Conservation (phyloP, 2,797 vertebrate genomes). For the Propithecus perrieri region DNA sequence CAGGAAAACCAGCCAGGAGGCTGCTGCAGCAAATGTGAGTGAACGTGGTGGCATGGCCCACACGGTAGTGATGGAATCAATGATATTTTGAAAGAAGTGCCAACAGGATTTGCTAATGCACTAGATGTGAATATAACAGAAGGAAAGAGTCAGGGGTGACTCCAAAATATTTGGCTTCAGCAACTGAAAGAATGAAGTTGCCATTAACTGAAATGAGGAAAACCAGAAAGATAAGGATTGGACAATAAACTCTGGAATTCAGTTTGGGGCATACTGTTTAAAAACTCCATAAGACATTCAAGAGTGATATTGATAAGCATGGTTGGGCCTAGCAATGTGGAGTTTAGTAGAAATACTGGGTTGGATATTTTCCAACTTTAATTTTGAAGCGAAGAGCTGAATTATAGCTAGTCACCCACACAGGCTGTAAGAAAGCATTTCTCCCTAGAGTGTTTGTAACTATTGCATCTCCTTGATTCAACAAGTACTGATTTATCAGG, state of each 20-base stretch:
- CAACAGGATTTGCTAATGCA: not conserved
- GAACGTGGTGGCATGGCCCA: not conserved
- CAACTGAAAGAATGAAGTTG: not conserved
- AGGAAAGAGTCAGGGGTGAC: not conserved
- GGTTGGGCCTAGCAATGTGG: not conserved
- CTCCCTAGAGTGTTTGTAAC: not conserved
- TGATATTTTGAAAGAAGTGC: not conserved
- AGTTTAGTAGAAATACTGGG: not conserved
- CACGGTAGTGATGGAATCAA: not conserved
- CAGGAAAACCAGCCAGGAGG: not conserved
- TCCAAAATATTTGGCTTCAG: not conserved
- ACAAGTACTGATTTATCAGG: not conserved
- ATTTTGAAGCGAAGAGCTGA: slow-evolving; percentile 32
- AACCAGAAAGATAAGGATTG: not conserved
- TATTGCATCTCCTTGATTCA: not conserved
- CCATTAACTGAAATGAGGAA: not conserved
- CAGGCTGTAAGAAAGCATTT: not conserved
- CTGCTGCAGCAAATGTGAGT: not conserved
- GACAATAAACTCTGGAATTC: not conserved
- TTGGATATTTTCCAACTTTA: slow-evolving; percentile 3
- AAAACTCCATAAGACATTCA: not conserved
- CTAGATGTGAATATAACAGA: not conserved
- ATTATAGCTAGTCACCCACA: not conserved
- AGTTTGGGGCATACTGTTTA: not conserved
- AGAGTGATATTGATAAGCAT: not conserved